Evolutionary conservation across 2,888 invertebrate species (phyloP).

Genomic region (Andrena bucephala): DNA sequence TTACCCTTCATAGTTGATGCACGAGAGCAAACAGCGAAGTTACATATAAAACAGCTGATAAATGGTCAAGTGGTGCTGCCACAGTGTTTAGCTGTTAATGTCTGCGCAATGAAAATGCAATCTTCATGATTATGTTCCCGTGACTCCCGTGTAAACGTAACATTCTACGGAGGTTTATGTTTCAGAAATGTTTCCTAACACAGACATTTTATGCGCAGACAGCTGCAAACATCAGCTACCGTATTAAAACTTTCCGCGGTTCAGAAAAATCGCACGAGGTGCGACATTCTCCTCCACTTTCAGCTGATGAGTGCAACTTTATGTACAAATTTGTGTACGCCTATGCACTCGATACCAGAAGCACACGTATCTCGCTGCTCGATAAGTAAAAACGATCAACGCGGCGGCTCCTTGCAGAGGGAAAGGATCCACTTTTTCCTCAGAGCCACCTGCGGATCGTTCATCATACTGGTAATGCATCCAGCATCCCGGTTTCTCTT

Average conservation of each 20-base stretch:
- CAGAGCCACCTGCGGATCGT: constrained; percentile 77
- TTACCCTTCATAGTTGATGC: constrained; percentile 43
- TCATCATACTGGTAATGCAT: constrained; percentile 80
- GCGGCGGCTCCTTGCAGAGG: constrained; percentile 47
- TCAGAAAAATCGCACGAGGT: not conserved
- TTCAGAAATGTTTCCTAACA: constrained; percentile 1
- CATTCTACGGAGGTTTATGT: not conserved
- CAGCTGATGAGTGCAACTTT: not conserved
- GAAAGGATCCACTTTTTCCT: constrained; percentile 62
- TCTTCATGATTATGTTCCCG: constrained; percentile 19
- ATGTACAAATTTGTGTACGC: not conserved
- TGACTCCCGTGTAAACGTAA: not conserved
- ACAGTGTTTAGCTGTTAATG: constrained; percentile 20
- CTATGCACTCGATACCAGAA: not conserved
- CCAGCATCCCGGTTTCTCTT: constrained; percentile 67
- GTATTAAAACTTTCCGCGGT: not conserved
- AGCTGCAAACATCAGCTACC: not conserved
- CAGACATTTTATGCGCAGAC: constrained; percentile 3
- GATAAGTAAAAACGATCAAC: constrained; percentile 63
- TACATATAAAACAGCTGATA: constrained; percentile 54
- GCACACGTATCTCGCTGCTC: constrained; percentile 28
- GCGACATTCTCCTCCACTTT: not conserved
- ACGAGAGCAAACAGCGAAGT: constrained; percentile 42
- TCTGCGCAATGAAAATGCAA: constrained; percentile 42
- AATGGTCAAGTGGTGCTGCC: constrained; percentile 20